Percentiles rank a stretch among this genome's conserved stretches.
Conservation (phyloP, 1,140 invertebrate species). For the Tachypleus tridentatus region DNA sequence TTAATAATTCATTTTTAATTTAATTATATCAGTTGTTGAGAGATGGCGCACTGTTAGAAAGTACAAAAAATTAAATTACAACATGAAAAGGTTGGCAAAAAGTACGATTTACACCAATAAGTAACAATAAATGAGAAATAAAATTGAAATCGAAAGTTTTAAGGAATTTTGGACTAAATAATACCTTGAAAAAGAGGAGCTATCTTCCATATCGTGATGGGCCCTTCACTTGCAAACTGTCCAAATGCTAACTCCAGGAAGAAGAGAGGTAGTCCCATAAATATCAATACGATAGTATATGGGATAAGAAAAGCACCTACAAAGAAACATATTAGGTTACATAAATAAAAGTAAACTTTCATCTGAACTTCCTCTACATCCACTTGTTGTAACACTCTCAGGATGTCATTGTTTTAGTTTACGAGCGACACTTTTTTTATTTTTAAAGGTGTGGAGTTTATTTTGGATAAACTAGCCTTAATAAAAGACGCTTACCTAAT, state of each 20-base stretch:
- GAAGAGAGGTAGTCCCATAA: constrained; percentile 87
- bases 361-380: too few species aligned
- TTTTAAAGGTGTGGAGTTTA: neutral
- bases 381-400: too few species aligned
- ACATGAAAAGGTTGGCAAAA: too few species aligned
- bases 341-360: neutral
- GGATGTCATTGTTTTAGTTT: neutral
- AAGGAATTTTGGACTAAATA: neutral
- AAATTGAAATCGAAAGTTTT: too few species aligned
- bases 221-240: constrained; percentile 40
- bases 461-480: too few species aligned
- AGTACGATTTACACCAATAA: too few species aligned
- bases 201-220: constrained; percentile 46
- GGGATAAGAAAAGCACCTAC: constrained; percentile 92
- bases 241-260: constrained; percentile 52
- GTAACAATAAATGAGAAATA: too few species aligned
- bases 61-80: too few species aligned
- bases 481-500: too few species aligned
- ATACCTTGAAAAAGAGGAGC: constrained; percentile 45
- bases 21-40: too few species aligned
- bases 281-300: constrained; percentile 83
- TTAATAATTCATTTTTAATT: too few species aligned
- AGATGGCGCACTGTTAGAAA: too few species aligned
- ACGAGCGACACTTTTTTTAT: neutral
- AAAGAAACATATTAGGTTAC: constrained; percentile 18